Conservation (phyloP, 2,797 vertebrate species). For the Sphenopsis melanotis region DNA sequence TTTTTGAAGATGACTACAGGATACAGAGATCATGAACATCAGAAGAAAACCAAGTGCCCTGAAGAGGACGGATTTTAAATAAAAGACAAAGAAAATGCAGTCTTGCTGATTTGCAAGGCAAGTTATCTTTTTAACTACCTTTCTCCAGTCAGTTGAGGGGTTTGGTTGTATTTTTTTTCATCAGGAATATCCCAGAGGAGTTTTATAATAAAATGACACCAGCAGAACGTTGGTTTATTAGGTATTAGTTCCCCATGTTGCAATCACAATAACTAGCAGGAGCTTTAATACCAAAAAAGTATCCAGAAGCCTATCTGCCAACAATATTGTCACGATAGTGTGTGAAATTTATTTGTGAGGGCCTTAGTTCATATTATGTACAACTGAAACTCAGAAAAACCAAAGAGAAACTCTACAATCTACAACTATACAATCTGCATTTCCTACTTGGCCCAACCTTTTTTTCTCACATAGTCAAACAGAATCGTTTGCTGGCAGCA, state of each 20-base stretch:
- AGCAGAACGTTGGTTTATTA: background rate
- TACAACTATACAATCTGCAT: background rate
- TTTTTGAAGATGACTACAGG: background rate
- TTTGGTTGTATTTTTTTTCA: no score
- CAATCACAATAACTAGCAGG: background rate
- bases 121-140: background rate
- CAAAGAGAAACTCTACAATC: background rate
- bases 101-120: background rate
- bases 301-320: background rate
- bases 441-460: background rate
- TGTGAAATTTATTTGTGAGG: background rate
- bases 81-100: background rate
- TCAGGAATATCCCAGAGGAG: background rate
- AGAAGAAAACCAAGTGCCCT: background rate
- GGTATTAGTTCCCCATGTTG: background rate
- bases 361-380: background rate
- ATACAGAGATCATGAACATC: background rate
- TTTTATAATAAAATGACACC: background rate
- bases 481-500: background rate
- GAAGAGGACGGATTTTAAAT: background rate
- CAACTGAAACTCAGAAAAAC: background rate
- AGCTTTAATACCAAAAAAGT: background rate
- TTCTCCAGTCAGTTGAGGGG: background rate
- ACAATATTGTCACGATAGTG: background rate
- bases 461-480: background rate